Base-by-base conservation (phyloP, 2,113 vertebrate species). In the Zonotrichia leucophrys region DNA sequence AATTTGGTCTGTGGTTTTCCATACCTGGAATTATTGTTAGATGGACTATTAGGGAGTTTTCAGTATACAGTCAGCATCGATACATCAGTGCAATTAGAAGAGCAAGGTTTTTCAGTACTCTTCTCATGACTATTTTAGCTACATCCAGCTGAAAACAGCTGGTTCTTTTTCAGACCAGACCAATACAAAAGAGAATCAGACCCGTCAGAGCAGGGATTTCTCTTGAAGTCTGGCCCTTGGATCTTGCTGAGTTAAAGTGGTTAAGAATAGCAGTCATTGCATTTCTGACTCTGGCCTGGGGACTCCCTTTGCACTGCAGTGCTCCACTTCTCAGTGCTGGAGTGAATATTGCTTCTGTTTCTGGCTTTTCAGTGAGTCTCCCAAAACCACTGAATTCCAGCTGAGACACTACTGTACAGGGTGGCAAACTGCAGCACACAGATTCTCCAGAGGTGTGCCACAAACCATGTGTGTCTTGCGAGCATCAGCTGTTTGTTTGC, bases 231-330 rank as follows among this genome's bases (percentile, higher is more conserved):
- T 35, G 6, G 60, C 31, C 56, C 56, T 92, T 67, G 73, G 25
- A 84, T 75, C 77, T 84, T 68, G 58, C 62, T 59, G 60, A 72
- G 33, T 74, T 87, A 52, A 82, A 87, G 72, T 8, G 12, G 52
- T 64, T 81, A 89, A 92, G 35, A 89, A 92, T 37, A 87, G 80
- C 87, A 96, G 62, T 64, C 0, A 1, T 25, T 87, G 66, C 69
- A 62, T 91, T 95, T 82, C 77, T 87, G 28, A 47, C 77, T 91
- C 86, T 76, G 78, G 77, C 44, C 41, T 79, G 77, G 69, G 87
- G 89, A 94, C 56, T 87, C 74, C 89, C 68, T 85, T 86, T 75
- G 64, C 62, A 50, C 27, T 0, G 8, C 63, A 87, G 58, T 27
- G 47, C 73, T 93, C 68, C 72, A 49, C 25, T 94, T 95, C 79